Conservation (phyloP, 2,113 vertebrate species). For the Rallus limicola region DNA sequence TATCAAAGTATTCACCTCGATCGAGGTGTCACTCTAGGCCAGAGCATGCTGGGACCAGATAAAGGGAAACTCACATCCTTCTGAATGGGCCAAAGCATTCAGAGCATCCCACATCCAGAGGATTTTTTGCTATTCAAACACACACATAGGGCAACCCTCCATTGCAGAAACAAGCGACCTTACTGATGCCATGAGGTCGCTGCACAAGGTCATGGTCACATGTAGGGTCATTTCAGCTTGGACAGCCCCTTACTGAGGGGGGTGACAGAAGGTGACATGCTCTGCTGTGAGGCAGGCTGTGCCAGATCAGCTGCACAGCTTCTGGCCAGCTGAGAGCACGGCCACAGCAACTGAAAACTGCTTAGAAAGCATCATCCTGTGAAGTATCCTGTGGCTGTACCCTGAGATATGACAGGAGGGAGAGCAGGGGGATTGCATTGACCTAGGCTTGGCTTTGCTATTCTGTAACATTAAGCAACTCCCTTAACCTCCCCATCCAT, state of each 20-base stretch:
- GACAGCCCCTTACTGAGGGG: not conserved
- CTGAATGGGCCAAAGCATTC: not conserved
- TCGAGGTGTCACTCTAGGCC: not conserved
- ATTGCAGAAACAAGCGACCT: not conserved
- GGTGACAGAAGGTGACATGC: not conserved
- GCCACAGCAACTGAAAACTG: not conserved
- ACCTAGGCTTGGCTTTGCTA: not conserved
- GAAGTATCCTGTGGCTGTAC: not conserved
- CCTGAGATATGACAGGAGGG: fast-evolving
- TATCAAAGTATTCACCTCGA: not conserved
- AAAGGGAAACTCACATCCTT: not conserved
- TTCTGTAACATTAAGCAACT: not conserved
- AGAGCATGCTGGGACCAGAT: not conserved
- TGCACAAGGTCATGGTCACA: fast-evolving
- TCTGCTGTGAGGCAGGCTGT: not conserved
- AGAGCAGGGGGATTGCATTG: not conserved
- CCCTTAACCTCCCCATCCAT: not conserved
- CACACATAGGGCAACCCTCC: fast-evolving
- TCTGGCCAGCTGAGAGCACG: not conserved
- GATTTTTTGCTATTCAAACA: not conserved
- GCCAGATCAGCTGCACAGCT: not conserved
- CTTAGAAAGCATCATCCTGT: not conserved
- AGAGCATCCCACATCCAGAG: not conserved
- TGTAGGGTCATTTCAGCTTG: not conserved
- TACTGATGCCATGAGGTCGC: fast-evolving